Conservation (phyloP, 2,888 invertebrate genomes). For the Lucinisca nassula region DNA sequence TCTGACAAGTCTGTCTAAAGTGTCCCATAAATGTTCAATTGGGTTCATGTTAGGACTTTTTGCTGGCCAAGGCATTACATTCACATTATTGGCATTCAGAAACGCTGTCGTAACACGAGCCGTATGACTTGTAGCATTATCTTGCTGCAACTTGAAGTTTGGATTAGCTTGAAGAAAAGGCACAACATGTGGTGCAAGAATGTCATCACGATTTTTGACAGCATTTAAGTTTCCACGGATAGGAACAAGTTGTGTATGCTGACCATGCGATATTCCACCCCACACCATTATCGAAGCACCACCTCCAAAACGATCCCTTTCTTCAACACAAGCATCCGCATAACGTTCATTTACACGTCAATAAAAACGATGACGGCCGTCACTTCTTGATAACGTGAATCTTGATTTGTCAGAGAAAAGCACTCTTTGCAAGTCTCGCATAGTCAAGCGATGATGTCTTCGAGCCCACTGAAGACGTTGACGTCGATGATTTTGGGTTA, state of each 20-base stretch:
- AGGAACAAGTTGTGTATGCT: not conserved
- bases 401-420: not conserved
- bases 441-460: not conserved
- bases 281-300: not conserved
- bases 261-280: not conserved
- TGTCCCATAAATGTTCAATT: no score
- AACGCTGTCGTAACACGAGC: no score
- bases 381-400: not conserved
- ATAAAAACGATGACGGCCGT: not conserved
- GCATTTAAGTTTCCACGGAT: not conserved
- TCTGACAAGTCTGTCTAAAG: not conserved
- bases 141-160: not conserved
- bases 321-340: not conserved
- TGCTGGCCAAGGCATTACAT: no score
- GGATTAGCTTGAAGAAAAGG: not conserved
- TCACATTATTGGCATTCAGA: no score
- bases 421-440: slow-evolving; percentile 25
- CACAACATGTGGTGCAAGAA: not conserved
- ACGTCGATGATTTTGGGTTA: not conserved
- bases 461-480: not conserved
- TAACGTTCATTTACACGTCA: not conserved
- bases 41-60: no score
- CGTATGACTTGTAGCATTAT: no score
- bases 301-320: not conserved
- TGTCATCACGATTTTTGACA: not conserved